Evolutionary conservation across 2,113 vertebrate species (phyloP).

Genomic region (Cryptomyrus ogoouensis): DNA sequence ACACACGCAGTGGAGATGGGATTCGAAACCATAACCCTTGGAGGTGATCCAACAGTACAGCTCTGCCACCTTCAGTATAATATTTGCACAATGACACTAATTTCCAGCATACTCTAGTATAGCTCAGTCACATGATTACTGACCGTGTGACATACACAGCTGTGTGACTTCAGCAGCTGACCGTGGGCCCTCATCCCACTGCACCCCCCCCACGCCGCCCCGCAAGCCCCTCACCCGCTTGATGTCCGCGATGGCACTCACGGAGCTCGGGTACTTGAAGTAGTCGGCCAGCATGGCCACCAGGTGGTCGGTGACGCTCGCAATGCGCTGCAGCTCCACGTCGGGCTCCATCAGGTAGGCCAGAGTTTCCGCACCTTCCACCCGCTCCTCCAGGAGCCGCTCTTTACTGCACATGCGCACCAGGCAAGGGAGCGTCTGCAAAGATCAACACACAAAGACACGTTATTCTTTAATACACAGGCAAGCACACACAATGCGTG

Average conservation of each 20-base stretch:
- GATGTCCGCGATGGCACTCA: slow-evolving; percentile 96
- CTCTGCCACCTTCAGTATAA: not conserved
- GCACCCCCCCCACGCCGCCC: not conserved
- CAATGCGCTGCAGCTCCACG: slow-evolving; percentile 91
- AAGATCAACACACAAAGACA: not conserved
- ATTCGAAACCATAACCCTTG: not conserved
- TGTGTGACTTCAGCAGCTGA: not conserved
- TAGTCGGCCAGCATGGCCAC: slow-evolving; percentile 96
- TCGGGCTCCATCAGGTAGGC: slow-evolving; percentile 96
- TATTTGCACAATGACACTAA: not conserved
- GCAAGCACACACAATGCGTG: not conserved
- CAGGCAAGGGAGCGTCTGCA: slow-evolving; percentile 62
- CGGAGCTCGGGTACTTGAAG: slow-evolving; percentile 98
- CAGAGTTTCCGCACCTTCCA: slow-evolving; percentile 92
- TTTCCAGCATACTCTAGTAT: not conserved
- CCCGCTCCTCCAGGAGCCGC: slow-evolving; percentile 86
- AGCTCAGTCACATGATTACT: not conserved
- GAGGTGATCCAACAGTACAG: not conserved
- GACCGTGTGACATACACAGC: not conserved
- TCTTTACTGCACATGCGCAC: slow-evolving; percentile 98
- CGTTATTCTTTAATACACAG: not conserved
- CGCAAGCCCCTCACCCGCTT: slow-evolving; percentile 75
- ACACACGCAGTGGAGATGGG: not conserved
- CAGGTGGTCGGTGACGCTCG: slow-evolving; percentile 93
- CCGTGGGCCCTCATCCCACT: not conserved